Percentiles rank a stretch among this genome's conserved stretches.
Evolutionary conservation across 2,888 invertebrate species (phyloP).

Genomic region (Deilephila porcellus): DNA sequence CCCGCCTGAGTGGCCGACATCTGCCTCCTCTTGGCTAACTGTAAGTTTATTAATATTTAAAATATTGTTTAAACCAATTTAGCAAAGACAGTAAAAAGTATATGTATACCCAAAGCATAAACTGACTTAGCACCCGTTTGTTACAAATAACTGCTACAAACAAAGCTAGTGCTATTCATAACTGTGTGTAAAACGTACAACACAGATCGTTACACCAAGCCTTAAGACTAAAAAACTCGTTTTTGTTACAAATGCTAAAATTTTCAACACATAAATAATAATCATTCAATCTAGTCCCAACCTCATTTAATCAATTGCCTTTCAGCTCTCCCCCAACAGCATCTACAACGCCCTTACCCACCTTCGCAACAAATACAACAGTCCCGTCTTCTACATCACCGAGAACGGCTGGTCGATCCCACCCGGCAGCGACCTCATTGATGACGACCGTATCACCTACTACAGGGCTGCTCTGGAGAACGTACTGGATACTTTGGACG

Average conservation of each 20-base stretch:
- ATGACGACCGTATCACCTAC: slow-evolving; percentile 74
- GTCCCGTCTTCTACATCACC: slow-evolving; percentile 83
- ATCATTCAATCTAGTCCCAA: no score
- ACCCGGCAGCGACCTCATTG: slow-evolving; percentile 59
- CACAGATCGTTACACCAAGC: no score
- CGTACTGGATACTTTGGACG: slow-evolving; percentile 71
- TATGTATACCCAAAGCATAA: no score
- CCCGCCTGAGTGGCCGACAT: slow-evolving; percentile 55
- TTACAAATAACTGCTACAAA: no score
- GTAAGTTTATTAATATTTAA: slow-evolving; percentile 50
- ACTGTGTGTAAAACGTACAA: no score
- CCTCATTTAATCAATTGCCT: background rate
- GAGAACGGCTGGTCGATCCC: slow-evolving; percentile 85
- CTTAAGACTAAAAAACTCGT: no score
- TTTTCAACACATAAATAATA: no score
- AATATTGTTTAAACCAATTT: background rate
- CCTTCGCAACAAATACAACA: slow-evolving; percentile 75
- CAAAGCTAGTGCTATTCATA: no score
- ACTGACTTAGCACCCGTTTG: no score
- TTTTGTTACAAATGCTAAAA: no score
- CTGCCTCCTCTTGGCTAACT: slow-evolving; percentile 61
- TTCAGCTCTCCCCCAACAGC: slow-evolving; percentile 83
- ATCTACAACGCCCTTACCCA: slow-evolving; percentile 82
- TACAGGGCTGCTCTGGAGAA: slow-evolving; percentile 72
- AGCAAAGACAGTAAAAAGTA: no score